Base-by-base conservation (phyloP, 1,140 invertebrate species). In the Tribolium castaneum region DNA sequence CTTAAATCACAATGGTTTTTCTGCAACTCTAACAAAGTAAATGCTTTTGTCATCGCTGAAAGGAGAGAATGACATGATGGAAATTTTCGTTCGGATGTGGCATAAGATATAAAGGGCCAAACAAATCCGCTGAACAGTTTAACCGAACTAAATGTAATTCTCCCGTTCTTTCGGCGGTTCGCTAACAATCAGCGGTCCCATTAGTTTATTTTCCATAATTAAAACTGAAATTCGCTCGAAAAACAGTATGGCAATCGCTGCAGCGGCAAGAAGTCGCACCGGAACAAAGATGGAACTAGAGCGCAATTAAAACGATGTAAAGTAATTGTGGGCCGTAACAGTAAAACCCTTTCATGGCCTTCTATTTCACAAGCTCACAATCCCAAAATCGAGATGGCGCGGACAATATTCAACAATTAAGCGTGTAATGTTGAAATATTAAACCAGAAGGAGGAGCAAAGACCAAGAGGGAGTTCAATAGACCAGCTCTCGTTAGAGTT, bases 281-380 rank as follows among this genome's bases (percentile, higher is more conserved):
- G 59, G 30, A 35, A 66, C 22, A 66, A 50, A 34, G 74, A 66
- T 34, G 54, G 45, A 66, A 66, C 54, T 30, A 76, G 74, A 59
- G 72, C 70, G 52, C 70, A 78, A 78, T 78, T 78, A 78, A 59
- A 66, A 62, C 30, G 76, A 78, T 78, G 76, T 72, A 72, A 78
- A 78, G 72, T 78, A 78, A 78, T 78, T 78, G 76, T 78, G 70
- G 66, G 70, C 70, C 56, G 76, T 78, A 73, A 78, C 76, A 73
- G 70, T 78, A 78, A 74, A 78, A 78, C 70, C 76, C 76, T 71
- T 78, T 78, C 76, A 73, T 74, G 76, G 76, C 70, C 22, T 66
- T 19, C 54, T 73, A 70, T 78, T 73, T 74, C 74, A 78, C 56
- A 59, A 62, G 52, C 54, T 34, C 45, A 70, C 56, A 62, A 62